A percentile compares a stretch with the other conserved stretches of the same genome.
Evolutionary conservation across 2,888 invertebrate genomes (phyloP).

Genomic region (Ennomos fuscantarius): DNA sequence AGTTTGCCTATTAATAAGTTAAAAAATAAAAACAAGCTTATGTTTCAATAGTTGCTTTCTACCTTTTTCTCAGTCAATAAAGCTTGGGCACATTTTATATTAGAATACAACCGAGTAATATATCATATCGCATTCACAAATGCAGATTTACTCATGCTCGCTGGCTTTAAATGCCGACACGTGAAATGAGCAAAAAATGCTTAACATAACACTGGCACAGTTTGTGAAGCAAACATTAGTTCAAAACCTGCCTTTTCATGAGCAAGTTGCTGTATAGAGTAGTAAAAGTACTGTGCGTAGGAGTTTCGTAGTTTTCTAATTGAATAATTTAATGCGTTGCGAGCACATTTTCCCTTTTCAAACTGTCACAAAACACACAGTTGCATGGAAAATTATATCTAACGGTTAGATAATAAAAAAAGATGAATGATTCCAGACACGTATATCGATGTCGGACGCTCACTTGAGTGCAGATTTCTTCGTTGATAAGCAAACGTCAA

Average conservation of each 20-base stretch:
- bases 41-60: background rate
- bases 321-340: no score
- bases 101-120: constrained; percentile 9
- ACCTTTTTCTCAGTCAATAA: background rate
- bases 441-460: no score
- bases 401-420: no score
- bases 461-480: no score
- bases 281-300: background rate
- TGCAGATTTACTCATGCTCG: constrained; percentile 19
- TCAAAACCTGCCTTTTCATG: constrained; percentile 11
- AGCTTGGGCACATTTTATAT: constrained; percentile 5
- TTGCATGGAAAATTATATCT: no score
- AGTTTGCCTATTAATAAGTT: no score
- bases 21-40: no score
- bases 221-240: constrained; percentile 11
- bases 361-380: no score
- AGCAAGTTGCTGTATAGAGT: constrained; percentile 1
- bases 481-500: no score
- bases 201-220: constrained; percentile 4
- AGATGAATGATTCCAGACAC: no score
- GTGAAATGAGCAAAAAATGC: constrained; percentile 21
- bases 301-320: no score
- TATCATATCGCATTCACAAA: constrained; percentile 14
- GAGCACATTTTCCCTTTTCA: no score
- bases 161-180: constrained; percentile 18